Base-by-base conservation (phyloP, 1,140 invertebrate species). In the Neodiprion virginianus region DNA sequence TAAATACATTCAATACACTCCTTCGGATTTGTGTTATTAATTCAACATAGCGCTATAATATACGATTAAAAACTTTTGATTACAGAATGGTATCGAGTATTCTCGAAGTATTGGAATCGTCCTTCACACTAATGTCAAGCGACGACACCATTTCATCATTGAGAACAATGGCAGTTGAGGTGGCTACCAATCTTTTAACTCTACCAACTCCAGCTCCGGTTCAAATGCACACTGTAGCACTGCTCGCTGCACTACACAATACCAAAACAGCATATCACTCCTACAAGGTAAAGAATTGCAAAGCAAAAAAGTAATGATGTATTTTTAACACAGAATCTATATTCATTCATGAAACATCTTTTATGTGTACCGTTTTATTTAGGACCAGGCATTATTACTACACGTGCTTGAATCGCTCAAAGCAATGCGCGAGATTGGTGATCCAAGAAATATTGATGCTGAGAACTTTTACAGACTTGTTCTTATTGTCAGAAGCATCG, bases 391-490 rank as follows among this genome's bases (percentile, higher is more conserved):
- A 0, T 89, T 97, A 3, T 84, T 98, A 10, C 91, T 91, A 67
- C 94, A 96, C 81, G 95, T 97, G 7, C 90, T 94, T 77, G 89
- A 91, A 40, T 93, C 93, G 68, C 87, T 97, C 40, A 90, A 89
- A 28, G 86, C 89, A 72, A 92, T 96, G 82, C 91, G 92, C 40
- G 89, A 92, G 50, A 80, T 83, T 1, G 80, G 83, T 82, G 88
- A 89, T 83, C 76, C 90, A 40, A 88, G 91, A 73, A 90, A 94
- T 77, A 92, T 98, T 72, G 97, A 98, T 87, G 95, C 96, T 7
- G 97, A 98, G 87, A 95, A 94, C 23, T 98, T 95, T 86, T 97
- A 97, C 87, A 91, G 96, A 12, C 89, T 98, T 9, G 92, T 98
- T 69, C 88, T 97, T 48, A 93, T 96, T 21, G 94, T 96, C 0